Conservation (phyloP, 2,888 invertebrate species). For the Trichacis sp. region DNA sequence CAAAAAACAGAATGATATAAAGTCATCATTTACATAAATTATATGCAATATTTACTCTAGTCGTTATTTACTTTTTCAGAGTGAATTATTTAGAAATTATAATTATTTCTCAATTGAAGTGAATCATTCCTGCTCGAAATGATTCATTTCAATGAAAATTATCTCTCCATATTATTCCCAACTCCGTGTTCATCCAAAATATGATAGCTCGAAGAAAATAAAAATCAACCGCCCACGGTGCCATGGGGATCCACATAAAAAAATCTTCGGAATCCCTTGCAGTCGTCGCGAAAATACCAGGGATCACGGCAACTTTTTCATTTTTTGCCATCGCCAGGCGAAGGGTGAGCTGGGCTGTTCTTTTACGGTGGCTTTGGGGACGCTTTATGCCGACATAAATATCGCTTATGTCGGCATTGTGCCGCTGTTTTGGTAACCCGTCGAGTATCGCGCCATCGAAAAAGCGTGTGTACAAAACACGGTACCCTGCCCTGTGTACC, state of each 20-base stretch:
- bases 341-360: constrained; percentile 55
- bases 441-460: constrained; percentile 64
- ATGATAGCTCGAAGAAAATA: no score
- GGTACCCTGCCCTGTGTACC: constrained; percentile 61
- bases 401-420: constrained; percentile 66
- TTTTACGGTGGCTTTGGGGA: constrained; percentile 60
- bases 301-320: constrained; percentile 39
- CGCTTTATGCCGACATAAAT: constrained; percentile 69
- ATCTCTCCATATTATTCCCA: neutral
- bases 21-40: no score
- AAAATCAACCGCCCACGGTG: constrained; percentile 10
- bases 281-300: constrained; percentile 15
- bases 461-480: constrained; percentile 62
- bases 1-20: no score
- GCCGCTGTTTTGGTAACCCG: constrained; percentile 68
- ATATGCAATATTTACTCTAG: no score
- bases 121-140: no score
- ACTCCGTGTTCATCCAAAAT: no score
- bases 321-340: constrained; percentile 19
- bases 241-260: neutral
- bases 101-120: no score
- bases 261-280: constrained; percentile 18
- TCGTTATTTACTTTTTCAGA: no score
- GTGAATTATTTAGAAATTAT: no score
- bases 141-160: no score